Evolutionary conservation across 2,797 vertebrate genomes (phyloP).

Genomic region (Paedocypris micromegethes): DNA sequence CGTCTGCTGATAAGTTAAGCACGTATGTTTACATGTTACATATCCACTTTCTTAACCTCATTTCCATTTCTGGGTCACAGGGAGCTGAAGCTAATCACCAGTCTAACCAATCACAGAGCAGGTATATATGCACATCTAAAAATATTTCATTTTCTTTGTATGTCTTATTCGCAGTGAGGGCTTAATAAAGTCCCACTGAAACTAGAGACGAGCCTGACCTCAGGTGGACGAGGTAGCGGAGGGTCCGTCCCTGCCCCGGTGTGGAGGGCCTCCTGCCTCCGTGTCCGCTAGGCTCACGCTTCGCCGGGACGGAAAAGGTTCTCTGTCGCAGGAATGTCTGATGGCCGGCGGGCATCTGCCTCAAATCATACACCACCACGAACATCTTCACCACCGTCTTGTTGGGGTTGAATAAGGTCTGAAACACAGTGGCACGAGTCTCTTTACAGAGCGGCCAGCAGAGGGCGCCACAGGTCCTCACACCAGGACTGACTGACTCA

Average conservation of each 20-base stretch:
- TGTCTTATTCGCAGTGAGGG: not conserved
- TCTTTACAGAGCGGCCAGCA: slow-evolving; percentile 49
- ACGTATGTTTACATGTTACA: too few relatives aligned
- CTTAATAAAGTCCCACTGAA: not conserved
- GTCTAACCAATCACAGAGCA: too few relatives aligned
- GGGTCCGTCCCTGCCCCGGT: slow-evolving; percentile 80
- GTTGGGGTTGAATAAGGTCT: slow-evolving; percentile 99
- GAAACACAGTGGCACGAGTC: slow-evolving; percentile 40
- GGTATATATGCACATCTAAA: too few relatives aligned
- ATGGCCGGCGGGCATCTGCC: slow-evolving; percentile 95
- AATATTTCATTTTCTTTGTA: not conserved
- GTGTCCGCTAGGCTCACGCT: slow-evolving; percentile 80
- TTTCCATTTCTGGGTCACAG: too few relatives aligned
- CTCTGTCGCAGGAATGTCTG: slow-evolving; percentile 99
- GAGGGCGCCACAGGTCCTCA: slow-evolving; percentile 40
- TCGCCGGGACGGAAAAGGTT: slow-evolving; percentile 96
- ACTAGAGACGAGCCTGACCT: slow-evolving; percentile 66
- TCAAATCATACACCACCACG: slow-evolving; percentile 96
- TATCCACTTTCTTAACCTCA: too few relatives aligned
- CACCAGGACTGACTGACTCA: slow-evolving; percentile 55
- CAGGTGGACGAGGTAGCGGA: slow-evolving; percentile 99
- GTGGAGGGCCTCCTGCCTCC: slow-evolving; percentile 75
- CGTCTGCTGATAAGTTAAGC: too few relatives aligned
- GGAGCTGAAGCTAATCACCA: too few relatives aligned
- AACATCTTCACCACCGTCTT: slow-evolving; percentile 99